These are phyloP conservation scores for Thalpophila matura DNA, from an alignment of 2,888 invertebrate genomes.

Conservation along the genomic window DNA sequence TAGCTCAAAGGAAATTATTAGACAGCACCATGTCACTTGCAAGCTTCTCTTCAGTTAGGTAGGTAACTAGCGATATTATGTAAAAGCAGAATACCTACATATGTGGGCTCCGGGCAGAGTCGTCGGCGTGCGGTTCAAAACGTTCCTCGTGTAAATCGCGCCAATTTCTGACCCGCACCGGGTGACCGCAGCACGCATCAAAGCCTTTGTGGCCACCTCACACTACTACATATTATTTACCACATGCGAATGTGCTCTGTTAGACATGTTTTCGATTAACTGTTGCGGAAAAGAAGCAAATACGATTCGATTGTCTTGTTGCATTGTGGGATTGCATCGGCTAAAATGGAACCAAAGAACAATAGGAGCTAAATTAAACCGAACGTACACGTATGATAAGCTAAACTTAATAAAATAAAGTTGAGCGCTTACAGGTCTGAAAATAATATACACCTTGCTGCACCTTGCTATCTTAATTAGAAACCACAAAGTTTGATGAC, in stretches of 20 bases:
- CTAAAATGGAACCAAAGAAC: slow-evolving; percentile 7
- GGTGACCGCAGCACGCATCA: slow-evolving; percentile 87
- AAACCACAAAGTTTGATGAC: slow-evolving; percentile 49
- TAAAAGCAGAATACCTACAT: slow-evolving; percentile 43
- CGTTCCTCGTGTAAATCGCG: slow-evolving; percentile 81
- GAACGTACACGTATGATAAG: slow-evolving; percentile 7
- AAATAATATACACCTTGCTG: slow-evolving; percentile 12
- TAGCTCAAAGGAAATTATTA: slow-evolving; percentile 26
- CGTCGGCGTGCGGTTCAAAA: slow-evolving; percentile 70
- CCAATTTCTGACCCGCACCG: slow-evolving; percentile 86
- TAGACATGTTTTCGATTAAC: slow-evolving; percentile 69
- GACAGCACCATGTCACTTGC: slow-evolving; percentile 32
- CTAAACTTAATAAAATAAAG: background rate
- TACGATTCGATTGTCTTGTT: slow-evolving; percentile 27
- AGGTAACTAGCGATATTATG: slow-evolving; percentile 43
- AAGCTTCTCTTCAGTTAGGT: slow-evolving; percentile 38
- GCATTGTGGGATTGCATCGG: slow-evolving; percentile 11
- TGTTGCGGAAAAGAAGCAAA: slow-evolving; percentile 65
- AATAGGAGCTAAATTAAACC: background rate
- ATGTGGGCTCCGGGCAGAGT: slow-evolving; percentile 40
- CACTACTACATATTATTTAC: slow-evolving; percentile 77
- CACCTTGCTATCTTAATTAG: slow-evolving; percentile 46
- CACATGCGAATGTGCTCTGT: slow-evolving; percentile 68
- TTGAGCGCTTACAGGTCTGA: background rate
- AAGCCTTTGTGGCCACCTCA: slow-evolving; percentile 83